phyloP scores from a whole-genome alignment of 2,888 invertebrate species.

The Oscheius sp. region DNA sequence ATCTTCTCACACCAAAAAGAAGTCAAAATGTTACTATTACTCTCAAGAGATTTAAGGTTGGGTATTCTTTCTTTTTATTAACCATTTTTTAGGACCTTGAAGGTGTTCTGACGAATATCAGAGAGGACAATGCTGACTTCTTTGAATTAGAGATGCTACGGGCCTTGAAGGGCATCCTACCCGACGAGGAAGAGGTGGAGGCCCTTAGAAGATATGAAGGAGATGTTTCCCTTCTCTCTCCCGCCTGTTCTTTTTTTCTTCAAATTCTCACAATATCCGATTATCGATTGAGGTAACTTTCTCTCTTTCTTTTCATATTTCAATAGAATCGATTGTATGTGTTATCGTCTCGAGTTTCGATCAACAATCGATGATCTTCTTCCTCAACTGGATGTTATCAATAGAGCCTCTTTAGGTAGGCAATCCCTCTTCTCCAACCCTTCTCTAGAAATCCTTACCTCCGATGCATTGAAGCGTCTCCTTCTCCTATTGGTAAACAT shows the following conservation, averaged over 20 bases:
- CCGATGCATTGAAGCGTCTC: conserved; percentile 41
- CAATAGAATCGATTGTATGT: conserved; percentile 34
- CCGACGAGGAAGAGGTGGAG: conserved; percentile 46
- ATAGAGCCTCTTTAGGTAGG: conserved; percentile 8
- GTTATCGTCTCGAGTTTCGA: conserved; percentile 33
- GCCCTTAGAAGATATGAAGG: conserved; percentile 51
- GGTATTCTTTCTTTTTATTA: too few relatives aligned
- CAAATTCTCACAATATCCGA: conserved; percentile 44
- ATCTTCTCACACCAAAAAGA: conserved; percentile 48
- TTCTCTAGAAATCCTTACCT: background rate
- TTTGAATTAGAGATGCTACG: conserved; percentile 44
- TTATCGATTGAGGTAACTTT: conserved; percentile 44
- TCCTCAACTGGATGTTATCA: conserved; percentile 26
- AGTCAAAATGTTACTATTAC: conserved; percentile 54
- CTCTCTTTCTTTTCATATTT: background rate
- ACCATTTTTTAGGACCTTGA: conserved; percentile 31
- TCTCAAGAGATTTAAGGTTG: conserved; percentile 53
- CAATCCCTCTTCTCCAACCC: background rate
- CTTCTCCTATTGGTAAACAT: conserved; percentile 51
- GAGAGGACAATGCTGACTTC: conserved; percentile 34
- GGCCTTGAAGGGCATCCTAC: conserved; percentile 42
- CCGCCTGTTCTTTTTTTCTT: conserved; percentile 46
- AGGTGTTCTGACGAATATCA: conserved; percentile 1
- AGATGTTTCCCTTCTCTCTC: conserved; percentile 40
- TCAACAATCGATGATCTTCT: conserved; percentile 29